Evolutionary conservation across 2,888 invertebrate genomes (phyloP).

Genomic region (Andrena dorsata): DNA sequence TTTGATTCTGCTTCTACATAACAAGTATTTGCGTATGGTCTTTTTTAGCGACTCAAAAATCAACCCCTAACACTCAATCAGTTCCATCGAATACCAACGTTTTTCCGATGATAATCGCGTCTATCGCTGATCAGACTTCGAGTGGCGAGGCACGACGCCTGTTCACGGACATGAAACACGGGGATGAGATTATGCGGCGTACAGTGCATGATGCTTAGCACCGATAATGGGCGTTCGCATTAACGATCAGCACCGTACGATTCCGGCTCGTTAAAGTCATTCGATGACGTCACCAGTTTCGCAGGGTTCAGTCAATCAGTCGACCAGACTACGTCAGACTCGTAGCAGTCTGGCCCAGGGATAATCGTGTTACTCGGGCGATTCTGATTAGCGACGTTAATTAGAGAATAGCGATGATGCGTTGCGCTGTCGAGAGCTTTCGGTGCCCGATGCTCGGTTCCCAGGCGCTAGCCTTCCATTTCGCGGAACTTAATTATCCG

Average conservation of each 20-base stretch:
- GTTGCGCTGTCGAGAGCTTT: slow-evolving; percentile 76
- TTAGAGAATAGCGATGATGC: slow-evolving; percentile 83
- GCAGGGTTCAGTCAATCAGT: slow-evolving; percentile 77
- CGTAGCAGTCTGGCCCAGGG: slow-evolving; percentile 71
- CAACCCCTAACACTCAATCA: neutral
- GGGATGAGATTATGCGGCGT: slow-evolving; percentile 70
- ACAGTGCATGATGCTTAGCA: slow-evolving; percentile 62
- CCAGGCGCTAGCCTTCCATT: slow-evolving; percentile 71
- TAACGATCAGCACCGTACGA: slow-evolving; percentile 75
- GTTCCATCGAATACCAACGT: slow-evolving; percentile 19
- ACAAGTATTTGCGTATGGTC: too few species aligned
- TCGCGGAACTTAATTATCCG: slow-evolving; percentile 79
- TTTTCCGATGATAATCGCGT: slow-evolving; percentile 31
- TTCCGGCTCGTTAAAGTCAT: slow-evolving; percentile 53
- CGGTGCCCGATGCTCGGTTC: slow-evolving; percentile 63
- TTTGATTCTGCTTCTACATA: too few species aligned
- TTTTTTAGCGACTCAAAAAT: neutral
- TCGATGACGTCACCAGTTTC: slow-evolving; percentile 72
- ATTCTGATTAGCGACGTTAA: slow-evolving; percentile 83
- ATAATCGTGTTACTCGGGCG: slow-evolving; percentile 82
- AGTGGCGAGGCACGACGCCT: neutral
- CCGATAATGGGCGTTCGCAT: slow-evolving; percentile 75
- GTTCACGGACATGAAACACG: slow-evolving; percentile 37
- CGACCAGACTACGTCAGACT: slow-evolving; percentile 79
- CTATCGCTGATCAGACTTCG: slow-evolving; percentile 3